A percentile compares a stretch with the other conserved stretches of the same genome.
These are phyloP conservation scores for Echiichthys vipera DNA, from an alignment of 2,797 vertebrate genomes.

Conservation along the genomic window DNA sequence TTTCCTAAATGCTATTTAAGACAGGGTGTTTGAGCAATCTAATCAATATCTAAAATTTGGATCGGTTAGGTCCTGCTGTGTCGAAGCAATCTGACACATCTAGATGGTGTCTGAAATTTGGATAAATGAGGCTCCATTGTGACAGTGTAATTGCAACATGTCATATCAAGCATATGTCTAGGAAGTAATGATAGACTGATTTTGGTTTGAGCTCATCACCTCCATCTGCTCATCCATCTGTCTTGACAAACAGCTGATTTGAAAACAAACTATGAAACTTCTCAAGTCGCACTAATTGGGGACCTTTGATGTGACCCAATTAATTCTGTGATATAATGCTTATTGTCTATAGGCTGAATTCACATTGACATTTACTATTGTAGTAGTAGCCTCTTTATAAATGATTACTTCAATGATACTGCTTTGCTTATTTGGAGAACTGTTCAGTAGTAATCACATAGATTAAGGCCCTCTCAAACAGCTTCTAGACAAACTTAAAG, in stretches of 20 bases:
- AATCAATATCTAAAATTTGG: conserved; percentile 18
- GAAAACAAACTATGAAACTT: conserved; percentile 58
- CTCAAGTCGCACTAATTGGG: conserved; percentile 56
- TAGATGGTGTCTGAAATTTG: conserved; percentile 61
- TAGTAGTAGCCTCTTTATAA: neutral
- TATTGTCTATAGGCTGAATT: conserved; percentile 2
- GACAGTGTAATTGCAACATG: conserved; percentile 70
- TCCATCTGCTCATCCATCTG: conserved; percentile 80
- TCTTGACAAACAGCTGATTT: conserved; percentile 62
- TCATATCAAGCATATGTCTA: conserved; percentile 76
- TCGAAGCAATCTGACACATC: conserved; percentile 38
- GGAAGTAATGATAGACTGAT: conserved; percentile 67
- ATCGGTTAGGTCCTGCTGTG: conserved; percentile 25
- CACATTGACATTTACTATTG: neutral
- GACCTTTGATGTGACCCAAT: conserved; percentile 50
- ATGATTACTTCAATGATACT: neutral
- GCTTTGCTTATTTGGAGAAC: neutral
- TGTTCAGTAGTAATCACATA: neutral
- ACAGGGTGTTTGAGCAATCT: conserved; percentile 10
- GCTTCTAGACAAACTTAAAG: neutral
- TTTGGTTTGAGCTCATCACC: conserved; percentile 72
- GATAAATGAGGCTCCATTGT: conserved; percentile 62
- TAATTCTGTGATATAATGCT: conserved; percentile 15
- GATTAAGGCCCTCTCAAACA: neutral
- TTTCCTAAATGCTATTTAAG: conserved; percentile 36